Evolutionary conservation across 2,113 vertebrate genomes (phyloP), one percentile per base, ranked within the genome.

Genomic region (Syngnathus scovelli): DNA sequence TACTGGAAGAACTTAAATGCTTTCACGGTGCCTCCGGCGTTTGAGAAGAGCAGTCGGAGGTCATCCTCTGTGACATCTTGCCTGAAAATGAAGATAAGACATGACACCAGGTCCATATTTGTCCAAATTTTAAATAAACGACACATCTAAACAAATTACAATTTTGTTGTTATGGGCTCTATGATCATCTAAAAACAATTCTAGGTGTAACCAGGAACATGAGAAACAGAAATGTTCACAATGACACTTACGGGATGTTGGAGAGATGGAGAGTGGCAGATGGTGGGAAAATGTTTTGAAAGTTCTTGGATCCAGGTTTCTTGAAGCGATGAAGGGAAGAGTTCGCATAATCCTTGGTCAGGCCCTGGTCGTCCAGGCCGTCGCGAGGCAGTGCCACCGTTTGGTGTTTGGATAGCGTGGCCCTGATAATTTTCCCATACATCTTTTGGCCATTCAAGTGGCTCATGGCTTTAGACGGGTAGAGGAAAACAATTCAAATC

Each of bases 1-100:
- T 89, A 98, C 96, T 97, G 95, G 92, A 98, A 98, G 91, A 98
- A 98, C 86, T 98, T 98, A 91, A 98, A 98, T 64, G 94, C 96
- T 72, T 97, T 98, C 63, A 98, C 95, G 41, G 94, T 90, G 10
- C 93, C 93, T 46, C 94, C 94, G 13, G 94, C 93, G 85, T 92
- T 93, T 63, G 89, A 92, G 77, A 98, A 98, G 4, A 98, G 90
- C 39, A 87, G 89, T 89, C 92, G 93, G 61, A 98, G 93, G 59
- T 98, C 95, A 0, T 97, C 95, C 89, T 98, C 23, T 23, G 23
- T 89, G 78, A 98, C 87, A 1, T 94, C 92, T 27, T 95, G 95
- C 80, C 96, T 97, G 54, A 61, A 64, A 1, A 15, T 33, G n/a
- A 66, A 67, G 5, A 16, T 7, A 33, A 15, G 54, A 33, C 10